Evolutionary conservation across 2,888 invertebrate species (phyloP).

Genomic region (Torymus auratus): DNA sequence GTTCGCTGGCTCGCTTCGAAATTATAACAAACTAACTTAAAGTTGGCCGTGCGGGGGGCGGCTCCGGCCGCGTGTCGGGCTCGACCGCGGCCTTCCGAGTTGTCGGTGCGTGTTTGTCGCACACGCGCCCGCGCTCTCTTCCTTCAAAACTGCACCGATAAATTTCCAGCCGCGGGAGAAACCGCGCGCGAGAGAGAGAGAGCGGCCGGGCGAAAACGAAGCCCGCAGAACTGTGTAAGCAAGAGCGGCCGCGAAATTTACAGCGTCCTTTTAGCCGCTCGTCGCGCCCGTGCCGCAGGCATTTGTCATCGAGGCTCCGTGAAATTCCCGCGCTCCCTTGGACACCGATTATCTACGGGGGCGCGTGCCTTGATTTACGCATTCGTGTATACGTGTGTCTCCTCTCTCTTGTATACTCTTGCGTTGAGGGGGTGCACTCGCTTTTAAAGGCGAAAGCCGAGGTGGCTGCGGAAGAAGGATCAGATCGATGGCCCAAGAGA

Average conservation of each 20-base stretch:
- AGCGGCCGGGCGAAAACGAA: neutral
- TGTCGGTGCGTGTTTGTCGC: slow-evolving; percentile 22
- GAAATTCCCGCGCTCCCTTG: slow-evolving; percentile 11
- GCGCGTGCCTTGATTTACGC: slow-evolving; percentile 13
- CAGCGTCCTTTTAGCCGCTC: slow-evolving; percentile 27
- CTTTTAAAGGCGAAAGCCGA: neutral
- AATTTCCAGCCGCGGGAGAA: too few relatives aligned
- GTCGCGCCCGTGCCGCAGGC: slow-evolving; percentile 4
- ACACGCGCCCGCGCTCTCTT: too few relatives aligned
- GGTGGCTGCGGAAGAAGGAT: neutral
- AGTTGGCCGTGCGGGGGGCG: slow-evolving; percentile 28
- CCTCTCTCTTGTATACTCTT: neutral
- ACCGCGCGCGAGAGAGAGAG: neutral
- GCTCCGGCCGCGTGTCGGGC: neutral
- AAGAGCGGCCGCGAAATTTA: slow-evolving; percentile 26
- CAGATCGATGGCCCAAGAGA: slow-evolving; percentile 34
- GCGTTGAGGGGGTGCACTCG: neutral
- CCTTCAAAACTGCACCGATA: too few relatives aligned
- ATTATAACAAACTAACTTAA: slow-evolving; percentile 63
- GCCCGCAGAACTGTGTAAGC: neutral
- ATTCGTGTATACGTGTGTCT: neutral
- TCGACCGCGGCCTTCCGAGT: slow-evolving; percentile 1
- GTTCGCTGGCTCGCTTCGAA: slow-evolving; percentile 29
- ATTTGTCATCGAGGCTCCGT: slow-evolving; percentile 46
- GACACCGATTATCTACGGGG: slow-evolving; percentile 26